A percentile compares a stretch with the other conserved stretches of the same genome.
Evolutionary conservation across 2,113 vertebrate genomes (phyloP).

Genomic region (Setophaga petechia): DNA sequence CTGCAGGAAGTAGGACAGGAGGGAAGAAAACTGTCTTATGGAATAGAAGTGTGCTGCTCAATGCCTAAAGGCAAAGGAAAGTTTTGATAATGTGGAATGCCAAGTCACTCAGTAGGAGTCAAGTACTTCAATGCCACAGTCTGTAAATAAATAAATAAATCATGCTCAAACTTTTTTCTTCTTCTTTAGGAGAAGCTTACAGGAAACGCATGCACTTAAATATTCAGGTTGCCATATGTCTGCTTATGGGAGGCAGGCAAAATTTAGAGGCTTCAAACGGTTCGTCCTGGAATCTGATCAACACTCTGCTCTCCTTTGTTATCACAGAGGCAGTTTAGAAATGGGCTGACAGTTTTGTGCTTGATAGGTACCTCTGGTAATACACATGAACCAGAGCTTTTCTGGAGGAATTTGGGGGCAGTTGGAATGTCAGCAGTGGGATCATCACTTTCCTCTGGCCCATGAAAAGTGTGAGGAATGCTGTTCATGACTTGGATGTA

Average conservation of each 20-base stretch:
- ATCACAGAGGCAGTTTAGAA: not conserved
- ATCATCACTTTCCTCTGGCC: not conserved
- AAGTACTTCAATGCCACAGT: not conserved
- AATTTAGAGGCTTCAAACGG: not conserved
- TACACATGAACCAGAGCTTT: rapidly evolving
- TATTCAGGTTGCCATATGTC: conserved; percentile 18
- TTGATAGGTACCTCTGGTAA: not conserved
- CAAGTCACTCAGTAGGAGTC: not conserved
- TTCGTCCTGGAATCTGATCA: not conserved
- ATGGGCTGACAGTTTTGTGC: not conserved
- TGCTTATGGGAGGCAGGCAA: not conserved
- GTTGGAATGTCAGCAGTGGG: not conserved
- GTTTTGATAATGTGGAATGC: conserved; percentile 32
- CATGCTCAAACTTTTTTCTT: not conserved
- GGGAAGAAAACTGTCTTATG: not conserved
- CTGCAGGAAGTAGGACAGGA: not conserved
- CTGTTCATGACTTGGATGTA: not conserved
- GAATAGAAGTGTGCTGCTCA: not conserved
- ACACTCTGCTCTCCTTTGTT: rapidly evolving
- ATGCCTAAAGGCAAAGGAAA: conserved; percentile 18
- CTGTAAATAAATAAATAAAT: not conserved
- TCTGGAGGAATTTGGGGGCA: not conserved
- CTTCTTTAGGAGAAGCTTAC: not conserved
- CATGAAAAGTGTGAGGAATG: not conserved
- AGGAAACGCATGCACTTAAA: not conserved